Conservation (phyloP, 2,888 invertebrate species). For the Escarpia spicata region DNA sequence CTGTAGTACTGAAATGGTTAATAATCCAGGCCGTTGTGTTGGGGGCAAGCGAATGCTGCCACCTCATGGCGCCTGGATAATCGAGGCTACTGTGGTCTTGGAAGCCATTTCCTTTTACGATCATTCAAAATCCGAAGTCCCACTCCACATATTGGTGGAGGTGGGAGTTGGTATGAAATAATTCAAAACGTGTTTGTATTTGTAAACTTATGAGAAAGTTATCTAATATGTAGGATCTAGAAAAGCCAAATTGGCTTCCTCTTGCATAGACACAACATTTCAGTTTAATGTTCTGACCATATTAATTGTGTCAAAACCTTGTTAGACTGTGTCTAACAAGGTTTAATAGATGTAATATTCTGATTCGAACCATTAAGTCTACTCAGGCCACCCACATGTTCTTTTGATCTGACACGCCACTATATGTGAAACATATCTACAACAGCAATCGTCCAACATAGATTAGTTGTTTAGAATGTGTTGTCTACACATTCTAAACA, state of each 20-base stretch:
- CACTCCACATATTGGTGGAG: neutral
- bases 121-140: neutral
- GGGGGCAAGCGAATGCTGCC: no score
- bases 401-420: neutral
- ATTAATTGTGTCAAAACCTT: neutral
- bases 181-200: no score
- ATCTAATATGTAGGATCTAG: neutral
- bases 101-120: no score
- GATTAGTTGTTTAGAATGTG: no score
- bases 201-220: neutral
- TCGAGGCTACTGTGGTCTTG: no score
- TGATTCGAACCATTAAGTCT: neutral
- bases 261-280: neutral
- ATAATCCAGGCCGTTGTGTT: no score
- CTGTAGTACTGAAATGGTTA: no score
- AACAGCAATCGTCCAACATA: neutral
- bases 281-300: neutral
- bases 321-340: neutral
- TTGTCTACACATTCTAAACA: neutral
- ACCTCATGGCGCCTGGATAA: no score
- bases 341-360: neutral
- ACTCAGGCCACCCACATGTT: neutral
- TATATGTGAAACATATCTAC: neutral
- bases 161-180: no score
- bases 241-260: neutral